These are phyloP conservation scores for Epinephelus lanceolatus DNA, from an alignment of 2,113 vertebrate species.

Conservation along the genomic window DNA sequence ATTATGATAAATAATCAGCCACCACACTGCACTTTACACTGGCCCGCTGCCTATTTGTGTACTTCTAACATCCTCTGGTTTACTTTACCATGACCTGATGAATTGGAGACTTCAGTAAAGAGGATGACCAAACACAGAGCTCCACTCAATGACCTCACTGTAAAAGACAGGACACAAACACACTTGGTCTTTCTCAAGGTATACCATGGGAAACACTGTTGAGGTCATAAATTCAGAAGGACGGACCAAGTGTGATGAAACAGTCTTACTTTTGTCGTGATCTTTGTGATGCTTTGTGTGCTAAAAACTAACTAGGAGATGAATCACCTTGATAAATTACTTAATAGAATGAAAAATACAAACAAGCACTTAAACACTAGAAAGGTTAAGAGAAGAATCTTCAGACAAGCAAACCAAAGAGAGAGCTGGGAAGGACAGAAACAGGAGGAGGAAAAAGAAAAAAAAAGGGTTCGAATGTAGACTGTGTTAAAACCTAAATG, in stretches of 20 bases:
- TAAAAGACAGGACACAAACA: neutral
- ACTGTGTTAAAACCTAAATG: neutral
- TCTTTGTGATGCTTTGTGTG: neutral
- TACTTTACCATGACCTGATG: neutral
- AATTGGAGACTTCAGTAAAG: neutral
- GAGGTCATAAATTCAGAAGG: neutral
- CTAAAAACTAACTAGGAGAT: neutral
- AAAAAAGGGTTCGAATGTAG: neutral
- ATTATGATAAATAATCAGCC: conserved; percentile 16
- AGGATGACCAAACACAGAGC: neutral
- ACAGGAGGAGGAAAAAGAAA: neutral
- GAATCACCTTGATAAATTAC: neutral
- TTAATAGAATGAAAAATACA: neutral
- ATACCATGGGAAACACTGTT: neutral
- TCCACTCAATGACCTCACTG: neutral
- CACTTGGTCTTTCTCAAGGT: neutral
- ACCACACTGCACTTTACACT: neutral
- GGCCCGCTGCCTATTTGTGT: neutral
- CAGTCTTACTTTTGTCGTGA: neutral
- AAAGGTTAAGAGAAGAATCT: neutral
- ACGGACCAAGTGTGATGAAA: too few relatives aligned
- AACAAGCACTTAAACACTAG: neutral
- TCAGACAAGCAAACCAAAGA: conserved; percentile 2
- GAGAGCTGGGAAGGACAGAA: neutral
- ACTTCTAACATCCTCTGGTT: neutral